A percentile compares a stretch with the other conserved stretches of the same genome.
Evolutionary conservation across 2,113 vertebrate genomes (phyloP).

Genomic region (Catharus minimus): DNA sequence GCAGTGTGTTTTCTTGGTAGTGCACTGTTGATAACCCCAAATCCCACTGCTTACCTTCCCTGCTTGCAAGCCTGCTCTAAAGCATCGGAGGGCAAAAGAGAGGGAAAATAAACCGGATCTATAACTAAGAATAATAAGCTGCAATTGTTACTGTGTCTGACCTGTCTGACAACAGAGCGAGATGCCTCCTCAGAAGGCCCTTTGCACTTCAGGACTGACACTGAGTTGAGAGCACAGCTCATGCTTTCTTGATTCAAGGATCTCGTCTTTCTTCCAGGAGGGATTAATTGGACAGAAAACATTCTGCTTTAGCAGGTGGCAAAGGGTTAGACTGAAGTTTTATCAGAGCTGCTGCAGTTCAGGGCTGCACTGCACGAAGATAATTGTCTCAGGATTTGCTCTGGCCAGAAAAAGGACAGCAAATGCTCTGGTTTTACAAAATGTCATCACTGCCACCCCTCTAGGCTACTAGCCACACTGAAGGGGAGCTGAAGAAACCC

Average conservation of each 20-base stretch:
- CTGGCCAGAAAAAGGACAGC: neutral
- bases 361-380: neutral
- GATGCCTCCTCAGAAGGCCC: neutral
- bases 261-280: slow-evolving; percentile 36
- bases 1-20: neutral
- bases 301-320: slow-evolving; percentile 36
- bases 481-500: neutral
- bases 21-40: neutral
- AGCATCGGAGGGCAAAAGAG: neutral
- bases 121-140: slow-evolving; percentile 38
- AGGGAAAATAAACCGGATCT: slow-evolving; percentile 21
- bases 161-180: slow-evolving; percentile 6
- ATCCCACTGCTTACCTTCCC: neutral
- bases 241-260: slow-evolving; percentile 28
- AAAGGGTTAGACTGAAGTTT: slow-evolving; percentile 46
- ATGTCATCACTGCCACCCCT: neutral
- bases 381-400: slow-evolving; percentile 33
- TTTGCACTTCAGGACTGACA: slow-evolving; percentile 42
- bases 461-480: neutral
- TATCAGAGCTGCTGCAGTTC: neutral
- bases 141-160: slow-evolving; percentile 16
- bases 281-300: slow-evolving; percentile 59
- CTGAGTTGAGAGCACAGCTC: neutral
- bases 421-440: neutral
- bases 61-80: neutral